These are phyloP conservation scores for Petaurus breviceps DNA, from an alignment of 2,113 vertebrate species.

Conservation along the genomic window DNA sequence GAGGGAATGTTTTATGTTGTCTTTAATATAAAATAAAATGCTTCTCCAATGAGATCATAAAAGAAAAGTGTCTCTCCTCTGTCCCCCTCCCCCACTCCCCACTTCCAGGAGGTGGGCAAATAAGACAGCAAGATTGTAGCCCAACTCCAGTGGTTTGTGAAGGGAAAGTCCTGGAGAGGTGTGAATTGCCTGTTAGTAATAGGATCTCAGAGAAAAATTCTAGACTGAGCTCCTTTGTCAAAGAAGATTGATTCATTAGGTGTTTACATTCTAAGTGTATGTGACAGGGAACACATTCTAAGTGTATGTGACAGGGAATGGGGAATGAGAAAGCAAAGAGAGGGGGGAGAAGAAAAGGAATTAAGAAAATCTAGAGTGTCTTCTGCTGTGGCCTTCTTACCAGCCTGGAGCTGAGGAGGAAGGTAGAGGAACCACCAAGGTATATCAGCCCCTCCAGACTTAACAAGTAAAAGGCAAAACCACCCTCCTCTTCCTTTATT, in stretches of 20 bases:
- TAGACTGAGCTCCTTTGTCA: neutral
- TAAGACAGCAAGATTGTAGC: neutral
- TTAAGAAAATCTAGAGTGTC: neutral
- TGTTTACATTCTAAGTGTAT: neutral
- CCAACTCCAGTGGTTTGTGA: neutral
- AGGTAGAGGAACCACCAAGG: neutral
- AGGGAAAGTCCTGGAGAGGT: neutral
- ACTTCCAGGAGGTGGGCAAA: neutral
- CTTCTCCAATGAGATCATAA: neutral
- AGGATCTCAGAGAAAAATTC: neutral
- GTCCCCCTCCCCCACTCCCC: neutral
- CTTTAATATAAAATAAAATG: neutral
- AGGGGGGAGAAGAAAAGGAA: neutral
- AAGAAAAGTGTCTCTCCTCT: neutral
- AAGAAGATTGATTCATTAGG: neutral
- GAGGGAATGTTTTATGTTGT: neutral
- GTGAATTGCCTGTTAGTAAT: neutral
- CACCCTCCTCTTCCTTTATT: neutral
- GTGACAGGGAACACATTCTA: neutral
- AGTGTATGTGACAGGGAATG: neutral
- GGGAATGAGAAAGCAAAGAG: neutral
- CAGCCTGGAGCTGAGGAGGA: neutral
- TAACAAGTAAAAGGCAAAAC: neutral
- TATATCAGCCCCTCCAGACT: neutral
- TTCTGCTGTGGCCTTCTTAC: neutral